phyloP scores from a whole-genome alignment of 2,888 invertebrate species.

The Hypomecis atomaria region DNA sequence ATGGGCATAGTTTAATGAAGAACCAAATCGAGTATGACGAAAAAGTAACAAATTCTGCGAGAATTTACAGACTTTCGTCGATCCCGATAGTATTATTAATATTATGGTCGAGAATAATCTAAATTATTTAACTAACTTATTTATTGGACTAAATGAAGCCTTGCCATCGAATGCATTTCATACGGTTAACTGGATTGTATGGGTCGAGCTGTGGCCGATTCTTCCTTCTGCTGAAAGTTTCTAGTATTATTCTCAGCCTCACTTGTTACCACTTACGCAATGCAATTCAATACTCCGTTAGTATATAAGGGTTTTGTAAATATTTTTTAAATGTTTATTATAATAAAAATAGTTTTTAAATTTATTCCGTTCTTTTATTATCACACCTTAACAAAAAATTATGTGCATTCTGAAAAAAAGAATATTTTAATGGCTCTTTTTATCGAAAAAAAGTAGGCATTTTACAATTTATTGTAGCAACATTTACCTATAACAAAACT shows the following conservation, averaged over 20 bases:
- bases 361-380: constrained; percentile 48
- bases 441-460: too few species aligned
- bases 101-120: constrained; percentile 58
- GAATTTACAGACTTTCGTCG: constrained; percentile 46
- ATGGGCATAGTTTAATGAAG: constrained; percentile 55
- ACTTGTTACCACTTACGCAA: constrained; percentile 73
- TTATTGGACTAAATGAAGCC: constrained; percentile 74
- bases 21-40: constrained; percentile 66
- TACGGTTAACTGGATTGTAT: constrained; percentile 46
- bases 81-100: constrained; percentile 58
- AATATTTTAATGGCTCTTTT: too few species aligned
- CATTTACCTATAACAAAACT: too few species aligned
- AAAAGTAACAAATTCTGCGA: constrained; percentile 38
- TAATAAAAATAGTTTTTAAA: constrained; percentile 60
- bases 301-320: constrained; percentile 75
- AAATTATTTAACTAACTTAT: constrained; percentile 66
- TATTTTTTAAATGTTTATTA: constrained; percentile 63
- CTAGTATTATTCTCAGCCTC: constrained; percentile 47
- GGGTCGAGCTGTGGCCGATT: constrained; percentile 50
- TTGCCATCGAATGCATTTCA: constrained; percentile 81
- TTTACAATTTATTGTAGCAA: too few species aligned
- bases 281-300: constrained; percentile 80
- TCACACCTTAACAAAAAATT: not conserved
- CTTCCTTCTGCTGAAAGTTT: constrained; percentile 33
- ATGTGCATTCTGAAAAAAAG: too few species aligned